Percentiles rank a stretch among this genome's conserved stretches.
Conservation (phyloP, 2,888 invertebrate genomes). For the Leptopterna dolabrata region DNA sequence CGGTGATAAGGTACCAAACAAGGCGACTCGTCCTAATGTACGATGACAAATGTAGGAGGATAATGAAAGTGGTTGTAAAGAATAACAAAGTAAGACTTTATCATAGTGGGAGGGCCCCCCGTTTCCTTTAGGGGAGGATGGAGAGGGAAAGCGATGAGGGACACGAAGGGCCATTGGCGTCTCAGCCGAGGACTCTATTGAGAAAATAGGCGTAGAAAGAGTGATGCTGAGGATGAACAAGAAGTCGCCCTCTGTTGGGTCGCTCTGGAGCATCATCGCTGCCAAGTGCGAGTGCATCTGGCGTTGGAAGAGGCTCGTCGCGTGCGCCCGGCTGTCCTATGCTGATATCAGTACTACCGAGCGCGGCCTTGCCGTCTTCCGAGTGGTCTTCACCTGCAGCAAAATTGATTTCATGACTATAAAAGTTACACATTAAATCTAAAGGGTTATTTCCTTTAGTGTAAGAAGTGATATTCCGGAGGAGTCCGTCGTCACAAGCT, state of each 20-base stretch:
- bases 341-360: constrained; percentile 59
- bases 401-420: not conserved
- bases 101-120: constrained; percentile 35
- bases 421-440: too few species aligned
- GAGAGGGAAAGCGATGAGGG: constrained; percentile 46
- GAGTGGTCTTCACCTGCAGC: constrained; percentile 49
- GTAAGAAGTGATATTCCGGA: too few species aligned
- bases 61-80: not conserved
- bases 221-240: constrained; percentile 69
- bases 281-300: constrained; percentile 58
- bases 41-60: too few species aligned
- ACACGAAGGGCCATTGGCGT: constrained; percentile 32
- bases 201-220: constrained; percentile 72
- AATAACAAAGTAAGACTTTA: not conserved
- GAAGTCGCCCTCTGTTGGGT: constrained; percentile 69
- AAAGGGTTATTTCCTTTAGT: too few species aligned
- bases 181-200: constrained; percentile 70
- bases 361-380: constrained; percentile 18
- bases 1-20: not conserved
- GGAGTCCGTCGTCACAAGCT: too few species aligned
- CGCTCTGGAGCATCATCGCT: constrained; percentile 64
- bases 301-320: constrained; percentile 31
- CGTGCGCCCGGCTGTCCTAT: not conserved
- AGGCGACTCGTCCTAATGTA: not conserved
- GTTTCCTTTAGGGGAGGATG: constrained; percentile 32